A percentile compares a stretch with the other conserved stretches of the same genome.
Evolutionary conservation across 1,140 invertebrate genomes (phyloP).

Genomic region (Palaemon carinicauda): DNA sequence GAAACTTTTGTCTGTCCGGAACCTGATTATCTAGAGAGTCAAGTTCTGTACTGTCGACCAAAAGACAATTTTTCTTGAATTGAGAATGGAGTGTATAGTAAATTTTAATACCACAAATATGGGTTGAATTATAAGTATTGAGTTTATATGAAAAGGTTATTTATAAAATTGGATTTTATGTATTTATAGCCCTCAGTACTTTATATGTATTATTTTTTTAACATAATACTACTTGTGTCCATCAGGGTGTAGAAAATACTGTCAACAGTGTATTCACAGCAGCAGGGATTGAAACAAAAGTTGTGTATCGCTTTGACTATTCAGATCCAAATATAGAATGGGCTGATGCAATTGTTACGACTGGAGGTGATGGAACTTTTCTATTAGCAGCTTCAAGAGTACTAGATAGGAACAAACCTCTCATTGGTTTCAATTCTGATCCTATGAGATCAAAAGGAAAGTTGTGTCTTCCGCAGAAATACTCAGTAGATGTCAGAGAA

Average conservation of each 20-base stretch:
- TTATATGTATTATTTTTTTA: too few species aligned
- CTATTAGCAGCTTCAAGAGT: conserved; percentile 91
- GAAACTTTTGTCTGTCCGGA: too few species aligned
- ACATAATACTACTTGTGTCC: too few species aligned
- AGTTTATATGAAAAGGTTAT: too few species aligned
- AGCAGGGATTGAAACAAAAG: conserved; percentile 78
- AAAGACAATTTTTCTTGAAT: too few species aligned
- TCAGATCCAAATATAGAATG: conserved; percentile 78
- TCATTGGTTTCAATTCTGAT: conserved; percentile 98
- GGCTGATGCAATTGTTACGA: conserved; percentile 94
- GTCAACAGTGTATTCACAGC: conserved; percentile 57
- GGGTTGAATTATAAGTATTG: too few species aligned
- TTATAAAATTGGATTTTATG: too few species aligned
- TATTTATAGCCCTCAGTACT: too few species aligned
- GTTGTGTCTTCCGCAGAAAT: conserved; percentile 85
- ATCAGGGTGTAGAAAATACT: conserved; percentile 57
- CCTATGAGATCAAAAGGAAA: conserved; percentile 91
- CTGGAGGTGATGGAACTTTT: conserved; percentile 98
- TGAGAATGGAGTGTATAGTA: too few species aligned
- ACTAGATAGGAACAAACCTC: conserved; percentile 77
- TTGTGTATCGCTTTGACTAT: conserved; percentile 80
- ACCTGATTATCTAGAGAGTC: too few species aligned
- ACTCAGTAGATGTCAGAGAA: conserved; percentile 74
- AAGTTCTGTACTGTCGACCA: too few species aligned
- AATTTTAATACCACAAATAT: too few species aligned